Base-by-base conservation (phyloP, 2,113 vertebrate genomes). In the Dascyllus trimaculatus region DNA sequence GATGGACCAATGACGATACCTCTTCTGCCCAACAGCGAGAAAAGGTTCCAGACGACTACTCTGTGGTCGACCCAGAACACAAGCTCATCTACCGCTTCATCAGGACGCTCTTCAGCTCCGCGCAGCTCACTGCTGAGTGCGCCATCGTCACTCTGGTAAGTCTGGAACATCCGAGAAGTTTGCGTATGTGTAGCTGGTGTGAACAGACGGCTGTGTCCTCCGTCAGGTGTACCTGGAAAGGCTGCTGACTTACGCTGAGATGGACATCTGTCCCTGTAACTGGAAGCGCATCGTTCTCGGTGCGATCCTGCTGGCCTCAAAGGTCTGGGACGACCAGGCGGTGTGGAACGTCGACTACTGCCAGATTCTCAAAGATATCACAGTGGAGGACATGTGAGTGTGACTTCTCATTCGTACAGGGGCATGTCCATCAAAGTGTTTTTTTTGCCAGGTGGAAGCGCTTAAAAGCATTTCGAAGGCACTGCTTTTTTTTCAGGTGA, bases 341-440 rank as follows among this genome's bases (percentile, higher is more conserved):
- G 98, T 99, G 87, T 99, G 98, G 98, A 99, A 99, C 10, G 98
- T 99, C 68, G 98, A 99, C 92, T 99, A 98, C 91, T 99, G 97
- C 94, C 97, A 99, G 95, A 98, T 98, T 93, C 95, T 98, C 82
- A 98, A 97, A 86, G 97, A 98, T 68, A 97, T 98, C 87, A 96
- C 97, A 0, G 97, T 98, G 0, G 97, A 98, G 87, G 96, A 99
- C 94, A 97, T 98, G 97, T 97, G 88, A 96, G 96, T 95, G 53
- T 67, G 17, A 13, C 13, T 29, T 29, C 15, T 25, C 7, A 57
- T 24, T 22, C 26, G 38, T 40, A 40, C 1, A 13, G 38, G 11
- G 13, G 8, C 8, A 2, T 40, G 38, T 40, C 38, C 3, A 9
- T 35, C 32, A 35, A 35, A 35, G 32, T 7, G 1, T 35, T 35